Conservation (phyloP, 2,113 vertebrate genomes). For the Hemibagrus wyckioides region DNA sequence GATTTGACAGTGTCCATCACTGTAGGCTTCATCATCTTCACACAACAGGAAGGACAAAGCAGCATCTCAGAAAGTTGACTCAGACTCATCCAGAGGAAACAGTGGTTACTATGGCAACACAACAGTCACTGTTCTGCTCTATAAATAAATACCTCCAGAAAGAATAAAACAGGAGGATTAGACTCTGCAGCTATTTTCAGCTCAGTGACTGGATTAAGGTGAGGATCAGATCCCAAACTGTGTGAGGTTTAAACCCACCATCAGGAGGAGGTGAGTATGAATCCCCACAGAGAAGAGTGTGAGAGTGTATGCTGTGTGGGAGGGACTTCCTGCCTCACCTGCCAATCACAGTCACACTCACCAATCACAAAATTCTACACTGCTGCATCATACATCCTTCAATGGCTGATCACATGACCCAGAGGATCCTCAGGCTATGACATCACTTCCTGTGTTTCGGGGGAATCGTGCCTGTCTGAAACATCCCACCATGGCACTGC, state of each 20-base stretch:
- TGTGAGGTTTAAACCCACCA: neutral
- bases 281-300: neutral
- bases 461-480: slow-evolving; percentile 1
- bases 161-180: neutral
- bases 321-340: neutral
- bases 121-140: neutral
- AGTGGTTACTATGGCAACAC: slow-evolving; percentile 1
- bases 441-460: slow-evolving; percentile 19
- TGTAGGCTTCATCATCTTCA: neutral
- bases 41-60: neutral
- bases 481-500: neutral
- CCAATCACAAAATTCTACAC: neutral
- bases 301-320: neutral
- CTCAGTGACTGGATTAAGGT: neutral
- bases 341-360: neutral
- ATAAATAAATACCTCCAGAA: neutral
- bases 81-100: neutral
- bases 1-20: neutral
- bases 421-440: neutral
- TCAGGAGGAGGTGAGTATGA: neutral
- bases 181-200: neutral
- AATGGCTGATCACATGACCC: slow-evolving; percentile 14
- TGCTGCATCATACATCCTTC: neutral
- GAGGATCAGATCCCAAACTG: neutral
- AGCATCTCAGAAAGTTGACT: neutral